Percentiles rank a stretch among this genome's conserved stretches.
Conservation (phyloP, 2,113 vertebrate genomes). For the Puffinus mauretanicus region DNA sequence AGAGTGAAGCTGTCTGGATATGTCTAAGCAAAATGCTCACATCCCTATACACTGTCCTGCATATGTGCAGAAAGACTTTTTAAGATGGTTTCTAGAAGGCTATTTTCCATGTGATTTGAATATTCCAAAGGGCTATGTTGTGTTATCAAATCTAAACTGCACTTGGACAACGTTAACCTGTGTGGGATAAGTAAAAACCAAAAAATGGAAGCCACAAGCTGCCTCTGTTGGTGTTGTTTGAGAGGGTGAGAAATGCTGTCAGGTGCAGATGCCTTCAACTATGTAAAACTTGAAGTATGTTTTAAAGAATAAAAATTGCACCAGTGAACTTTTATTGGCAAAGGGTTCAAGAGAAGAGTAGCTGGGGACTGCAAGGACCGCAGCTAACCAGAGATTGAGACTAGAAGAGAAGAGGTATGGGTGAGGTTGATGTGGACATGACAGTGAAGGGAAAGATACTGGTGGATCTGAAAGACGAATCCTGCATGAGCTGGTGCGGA, state of each 20-base stretch:
- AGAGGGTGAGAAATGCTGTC: background rate
- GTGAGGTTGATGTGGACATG: background rate
- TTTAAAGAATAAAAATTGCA: background rate
- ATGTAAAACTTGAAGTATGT: background rate
- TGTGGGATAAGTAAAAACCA: accelerated
- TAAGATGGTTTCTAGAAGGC: background rate
- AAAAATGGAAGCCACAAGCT: background rate
- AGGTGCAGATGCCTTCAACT: background rate
- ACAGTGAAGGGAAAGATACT: background rate
- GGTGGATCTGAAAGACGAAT: background rate
- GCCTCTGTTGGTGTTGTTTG: background rate
- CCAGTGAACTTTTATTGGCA: accelerated
- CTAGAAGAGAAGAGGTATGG: background rate
- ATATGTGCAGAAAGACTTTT: background rate
- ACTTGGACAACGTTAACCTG: background rate
- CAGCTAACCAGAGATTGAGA: background rate
- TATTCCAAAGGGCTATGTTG: background rate
- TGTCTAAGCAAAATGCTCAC: background rate
- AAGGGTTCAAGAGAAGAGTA: background rate
- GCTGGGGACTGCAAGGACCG: background rate
- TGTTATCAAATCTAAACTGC: background rate
- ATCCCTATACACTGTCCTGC: background rate
- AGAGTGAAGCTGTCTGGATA: background rate
- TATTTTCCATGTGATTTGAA: background rate
- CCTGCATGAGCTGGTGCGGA: background rate